A percentile compares a stretch with the other conserved stretches of the same genome.
Evolutionary conservation across 2,888 invertebrate species (phyloP).

Genomic region (Mantis religiosa): DNA sequence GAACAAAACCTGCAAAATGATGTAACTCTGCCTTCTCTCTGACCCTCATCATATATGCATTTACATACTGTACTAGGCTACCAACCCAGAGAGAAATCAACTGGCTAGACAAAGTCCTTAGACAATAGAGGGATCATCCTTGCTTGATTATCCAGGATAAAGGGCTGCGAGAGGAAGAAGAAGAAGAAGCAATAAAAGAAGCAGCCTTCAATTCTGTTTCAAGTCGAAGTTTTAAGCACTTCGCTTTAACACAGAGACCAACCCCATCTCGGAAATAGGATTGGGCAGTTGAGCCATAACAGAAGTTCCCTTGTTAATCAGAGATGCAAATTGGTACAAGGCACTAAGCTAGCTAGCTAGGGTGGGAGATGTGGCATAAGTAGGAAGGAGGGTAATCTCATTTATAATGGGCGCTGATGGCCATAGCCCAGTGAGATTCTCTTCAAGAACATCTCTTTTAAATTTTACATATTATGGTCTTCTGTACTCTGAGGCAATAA

Average conservation of each 20-base stretch:
- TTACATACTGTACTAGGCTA: not conserved
- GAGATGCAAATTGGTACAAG: not conserved
- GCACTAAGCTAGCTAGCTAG: too few species aligned
- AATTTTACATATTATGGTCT: not conserved
- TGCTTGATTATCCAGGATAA: not conserved
- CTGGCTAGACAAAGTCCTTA: not conserved
- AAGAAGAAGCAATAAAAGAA: not conserved
- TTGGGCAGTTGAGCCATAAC: not conserved
- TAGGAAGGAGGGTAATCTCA: not conserved
- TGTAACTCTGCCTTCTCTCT: not conserved
- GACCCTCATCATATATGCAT: not conserved
- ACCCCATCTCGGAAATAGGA: not conserved
- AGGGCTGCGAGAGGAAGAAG: not conserved
- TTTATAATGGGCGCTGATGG: not conserved
- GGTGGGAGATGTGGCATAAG: not conserved
- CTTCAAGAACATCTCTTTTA: not conserved
- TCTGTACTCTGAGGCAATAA: not conserved
- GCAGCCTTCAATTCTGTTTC: not conserved
- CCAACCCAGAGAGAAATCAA: not conserved
- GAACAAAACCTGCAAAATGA: not conserved
- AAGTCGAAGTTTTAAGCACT: not conserved
- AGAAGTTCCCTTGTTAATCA: slow-evolving; percentile 1
- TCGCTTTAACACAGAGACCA: not conserved
- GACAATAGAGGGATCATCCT: not conserved
- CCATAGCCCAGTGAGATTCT: not conserved